phyloP scores from a whole-genome alignment of 2,888 invertebrate genomes.

The Platerodrilus igneus region DNA sequence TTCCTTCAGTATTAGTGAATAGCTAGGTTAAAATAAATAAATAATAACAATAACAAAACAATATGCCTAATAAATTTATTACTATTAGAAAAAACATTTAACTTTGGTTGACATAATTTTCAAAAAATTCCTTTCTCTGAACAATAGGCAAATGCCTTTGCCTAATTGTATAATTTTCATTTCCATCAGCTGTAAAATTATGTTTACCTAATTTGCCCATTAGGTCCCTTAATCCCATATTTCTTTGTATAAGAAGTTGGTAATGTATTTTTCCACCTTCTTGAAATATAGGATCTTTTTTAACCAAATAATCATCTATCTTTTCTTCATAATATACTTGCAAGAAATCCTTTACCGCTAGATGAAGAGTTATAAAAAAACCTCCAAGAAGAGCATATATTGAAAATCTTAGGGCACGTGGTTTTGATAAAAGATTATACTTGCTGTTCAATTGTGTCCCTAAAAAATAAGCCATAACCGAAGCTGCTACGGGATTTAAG shows the following conservation, averaged over 20 bases:
- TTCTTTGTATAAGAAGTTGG: slow-evolving; percentile 65
- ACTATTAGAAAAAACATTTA: too few species aligned
- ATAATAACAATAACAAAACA: too few species aligned
- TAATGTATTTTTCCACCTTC: slow-evolving; percentile 75
- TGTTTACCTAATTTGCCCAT: slow-evolving; percentile 60
- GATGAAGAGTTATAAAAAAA: slow-evolving; percentile 59
- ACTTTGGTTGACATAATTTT: too few species aligned
- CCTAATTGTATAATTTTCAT: slow-evolving; percentile 62
- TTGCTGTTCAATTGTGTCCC: slow-evolving; percentile 52
- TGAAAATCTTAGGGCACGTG: slow-evolving; percentile 46
- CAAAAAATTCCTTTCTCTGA: slow-evolving; percentile 63
- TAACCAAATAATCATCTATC: slow-evolving; percentile 59
- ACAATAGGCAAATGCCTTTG: slow-evolving; percentile 62
- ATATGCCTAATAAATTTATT: too few species aligned
- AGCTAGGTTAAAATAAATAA: too few species aligned
- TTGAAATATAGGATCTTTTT: slow-evolving; percentile 58
- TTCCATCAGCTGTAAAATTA: slow-evolving; percentile 62
- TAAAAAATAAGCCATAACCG: slow-evolving; percentile 53
- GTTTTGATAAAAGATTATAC: slow-evolving; percentile 54
- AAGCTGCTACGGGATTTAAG: slow-evolving; percentile 49
- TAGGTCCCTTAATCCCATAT: slow-evolving; percentile 65
- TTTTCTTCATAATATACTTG: slow-evolving; percentile 59
- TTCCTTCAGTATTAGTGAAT: too few species aligned
- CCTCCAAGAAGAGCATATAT: slow-evolving; percentile 56
- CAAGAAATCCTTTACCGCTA: slow-evolving; percentile 60